Percentiles rank a stretch among this genome's conserved stretches.
Evolutionary conservation across 2,797 vertebrate genomes (phyloP).

Genomic region (Microctenopoma steveboyesi): DNA sequence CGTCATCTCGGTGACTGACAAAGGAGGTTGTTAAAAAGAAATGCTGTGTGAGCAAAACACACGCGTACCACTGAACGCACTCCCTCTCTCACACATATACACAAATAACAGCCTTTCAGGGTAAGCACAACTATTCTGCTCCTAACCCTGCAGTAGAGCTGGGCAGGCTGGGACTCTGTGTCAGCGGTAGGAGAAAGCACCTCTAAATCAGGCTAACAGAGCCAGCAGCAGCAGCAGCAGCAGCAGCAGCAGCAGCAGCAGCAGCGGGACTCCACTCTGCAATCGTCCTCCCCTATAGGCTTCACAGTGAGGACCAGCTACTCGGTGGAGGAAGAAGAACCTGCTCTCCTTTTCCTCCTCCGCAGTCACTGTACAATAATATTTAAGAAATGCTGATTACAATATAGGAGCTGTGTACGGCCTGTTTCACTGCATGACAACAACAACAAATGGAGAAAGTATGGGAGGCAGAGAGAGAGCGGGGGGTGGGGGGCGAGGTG

Average conservation of each 20-base stretch:
- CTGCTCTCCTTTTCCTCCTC: constrained; percentile 47
- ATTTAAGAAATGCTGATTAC: constrained; percentile 80
- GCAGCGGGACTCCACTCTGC: constrained; percentile 55
- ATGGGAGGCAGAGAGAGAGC: constrained; percentile 33
- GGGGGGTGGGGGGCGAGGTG: constrained; percentile 32
- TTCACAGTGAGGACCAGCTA: constrained; percentile 52
- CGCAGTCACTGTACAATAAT: constrained; percentile 77
- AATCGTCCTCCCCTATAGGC: constrained; percentile 48
- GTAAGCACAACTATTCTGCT: constrained; percentile 73
- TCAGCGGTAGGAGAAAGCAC: constrained; percentile 73
- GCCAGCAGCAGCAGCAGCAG: constrained; percentile 9
- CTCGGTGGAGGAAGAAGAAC: constrained; percentile 46
- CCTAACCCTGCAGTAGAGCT: constrained; percentile 55
- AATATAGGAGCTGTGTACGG: constrained; percentile 66
- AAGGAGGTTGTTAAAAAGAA: constrained; percentile 74
- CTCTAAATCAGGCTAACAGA: constrained; percentile 73
- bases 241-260: constrained; percentile 2
- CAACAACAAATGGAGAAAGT: constrained; percentile 70
- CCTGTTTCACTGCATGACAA: constrained; percentile 65
- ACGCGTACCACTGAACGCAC: constrained; percentile 33
- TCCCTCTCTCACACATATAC: constrained; percentile 39
- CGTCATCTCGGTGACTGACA: constrained; percentile 74
- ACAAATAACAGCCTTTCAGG: constrained; percentile 76
- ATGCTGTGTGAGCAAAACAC: constrained; percentile 68
- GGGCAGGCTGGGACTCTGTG: constrained; percentile 63